phyloP scores from a whole-genome alignment of 2,797 vertebrate genomes.

The Columba guinea region DNA sequence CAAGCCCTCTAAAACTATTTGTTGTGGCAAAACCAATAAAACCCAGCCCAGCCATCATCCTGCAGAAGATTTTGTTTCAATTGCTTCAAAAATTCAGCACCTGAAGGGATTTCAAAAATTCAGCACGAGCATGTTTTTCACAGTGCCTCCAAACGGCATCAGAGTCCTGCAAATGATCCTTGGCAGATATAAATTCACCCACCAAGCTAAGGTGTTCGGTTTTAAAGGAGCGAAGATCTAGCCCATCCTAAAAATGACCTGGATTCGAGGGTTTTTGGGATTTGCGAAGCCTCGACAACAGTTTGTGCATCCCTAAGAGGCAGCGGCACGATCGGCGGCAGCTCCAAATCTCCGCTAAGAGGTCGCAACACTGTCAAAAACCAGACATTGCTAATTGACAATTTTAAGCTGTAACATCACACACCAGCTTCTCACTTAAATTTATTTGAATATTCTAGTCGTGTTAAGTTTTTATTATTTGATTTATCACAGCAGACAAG shows the following conservation, averaged over 20 bases:
- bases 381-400: background rate
- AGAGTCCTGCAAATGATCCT: background rate
- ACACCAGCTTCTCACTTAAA: background rate
- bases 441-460: background rate
- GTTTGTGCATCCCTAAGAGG: background rate
- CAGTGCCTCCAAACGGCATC: background rate
- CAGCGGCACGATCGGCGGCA: accelerated
- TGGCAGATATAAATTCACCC: background rate
- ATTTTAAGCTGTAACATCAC: background rate
- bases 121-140: background rate
- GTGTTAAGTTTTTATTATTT: background rate
- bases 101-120: slow-evolving; percentile 18
- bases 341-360: background rate
- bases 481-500: background rate
- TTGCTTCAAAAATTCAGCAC: background rate
- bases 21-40: background rate
- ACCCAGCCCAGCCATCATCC: background rate
- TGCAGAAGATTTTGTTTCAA: background rate
- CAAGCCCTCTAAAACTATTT: background rate
- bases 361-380: background rate
- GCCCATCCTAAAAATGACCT: background rate
- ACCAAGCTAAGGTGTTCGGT: background rate
- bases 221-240: background rate
- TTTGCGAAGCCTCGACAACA: background rate
- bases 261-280: background rate